Evolutionary conservation across 2,888 invertebrate genomes (phyloP).

Genomic region (Tiliacea citrago): DNA sequence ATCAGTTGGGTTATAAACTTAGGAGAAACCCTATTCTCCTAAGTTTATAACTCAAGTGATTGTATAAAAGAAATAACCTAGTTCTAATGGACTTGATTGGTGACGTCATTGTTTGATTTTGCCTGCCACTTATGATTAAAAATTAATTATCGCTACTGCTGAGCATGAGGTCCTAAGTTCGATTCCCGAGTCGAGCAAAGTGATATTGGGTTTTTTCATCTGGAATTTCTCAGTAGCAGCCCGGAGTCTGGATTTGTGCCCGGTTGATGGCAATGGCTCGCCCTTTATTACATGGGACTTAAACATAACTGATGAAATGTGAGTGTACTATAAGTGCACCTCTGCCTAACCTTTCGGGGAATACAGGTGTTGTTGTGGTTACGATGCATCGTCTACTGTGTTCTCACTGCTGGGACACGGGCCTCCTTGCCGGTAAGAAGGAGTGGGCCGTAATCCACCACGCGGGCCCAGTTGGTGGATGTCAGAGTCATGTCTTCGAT

Average conservation of each 20-base stretch:
- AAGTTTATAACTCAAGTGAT: background rate
- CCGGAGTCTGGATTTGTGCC: background rate
- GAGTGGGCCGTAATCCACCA: too few relatives aligned
- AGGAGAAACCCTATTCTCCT: background rate
- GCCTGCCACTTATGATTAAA: background rate
- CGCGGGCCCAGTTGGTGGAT: too few relatives aligned
- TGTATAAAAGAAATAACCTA: background rate
- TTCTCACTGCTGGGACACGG: too few relatives aligned
- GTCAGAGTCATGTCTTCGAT: too few relatives aligned
- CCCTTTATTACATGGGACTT: background rate
- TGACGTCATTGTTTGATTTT: conserved; percentile 1
- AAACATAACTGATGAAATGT: background rate
- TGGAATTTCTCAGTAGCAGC: background rate
- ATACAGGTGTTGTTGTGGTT: background rate
- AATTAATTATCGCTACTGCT: background rate
- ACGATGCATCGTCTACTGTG: too few relatives aligned
- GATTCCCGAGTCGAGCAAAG: background rate
- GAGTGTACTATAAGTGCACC: background rate
- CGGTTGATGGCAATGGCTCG: background rate
- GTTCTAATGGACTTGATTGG: background rate
- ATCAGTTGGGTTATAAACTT: conserved; percentile 41
- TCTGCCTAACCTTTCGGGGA: background rate
- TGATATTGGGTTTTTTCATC: background rate
- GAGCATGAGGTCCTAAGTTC: background rate
- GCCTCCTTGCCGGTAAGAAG: too few relatives aligned